Conservation (phyloP, 2,888 invertebrate species). For the Napeogenes sylphis region DNA sequence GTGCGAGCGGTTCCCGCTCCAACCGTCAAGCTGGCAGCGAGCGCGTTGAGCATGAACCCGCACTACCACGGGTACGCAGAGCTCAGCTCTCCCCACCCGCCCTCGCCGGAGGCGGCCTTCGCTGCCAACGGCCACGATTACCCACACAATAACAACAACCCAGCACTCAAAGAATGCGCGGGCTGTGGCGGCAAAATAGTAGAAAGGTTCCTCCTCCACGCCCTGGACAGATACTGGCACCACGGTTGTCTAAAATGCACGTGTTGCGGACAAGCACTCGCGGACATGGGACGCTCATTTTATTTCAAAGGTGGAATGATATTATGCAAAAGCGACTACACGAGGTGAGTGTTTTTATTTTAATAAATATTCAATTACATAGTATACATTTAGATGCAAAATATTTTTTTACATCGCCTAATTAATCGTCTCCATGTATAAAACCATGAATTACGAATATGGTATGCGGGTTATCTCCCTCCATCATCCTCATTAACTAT, state of each 20-base stretch:
- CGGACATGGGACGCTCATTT: constrained; percentile 94
- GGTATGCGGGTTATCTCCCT: constrained; percentile 50
- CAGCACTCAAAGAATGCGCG: constrained; percentile 87
- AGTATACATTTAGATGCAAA: not conserved
- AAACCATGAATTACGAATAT: constrained; percentile 50
- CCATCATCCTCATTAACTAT: constrained; percentile 66
- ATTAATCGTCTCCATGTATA: constrained; percentile 5
- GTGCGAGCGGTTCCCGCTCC: constrained; percentile 74
- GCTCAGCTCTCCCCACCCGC: constrained; percentile 87
- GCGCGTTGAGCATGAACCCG: constrained; percentile 92
- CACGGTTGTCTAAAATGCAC: constrained; percentile 96
- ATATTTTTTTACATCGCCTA: not conserved
- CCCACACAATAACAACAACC: constrained; percentile 79
- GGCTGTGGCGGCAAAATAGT: constrained; percentile 95
- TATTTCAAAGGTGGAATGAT: constrained; percentile 96
- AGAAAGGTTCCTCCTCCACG: constrained; percentile 93
- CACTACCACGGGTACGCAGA: constrained; percentile 92
- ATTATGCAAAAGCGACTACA: constrained; percentile 96
- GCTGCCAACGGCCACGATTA: constrained; percentile 79
- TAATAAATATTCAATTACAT: not conserved
- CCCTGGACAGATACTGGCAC: constrained; percentile 97
- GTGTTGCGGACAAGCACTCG: constrained; percentile 91
- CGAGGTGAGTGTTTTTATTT: constrained; percentile 82
- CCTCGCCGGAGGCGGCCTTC: constrained; percentile 85
- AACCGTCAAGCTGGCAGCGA: constrained; percentile 92